Evolutionary conservation across 2,888 invertebrate species (phyloP).

Genomic region (Eupithecia centaureata): DNA sequence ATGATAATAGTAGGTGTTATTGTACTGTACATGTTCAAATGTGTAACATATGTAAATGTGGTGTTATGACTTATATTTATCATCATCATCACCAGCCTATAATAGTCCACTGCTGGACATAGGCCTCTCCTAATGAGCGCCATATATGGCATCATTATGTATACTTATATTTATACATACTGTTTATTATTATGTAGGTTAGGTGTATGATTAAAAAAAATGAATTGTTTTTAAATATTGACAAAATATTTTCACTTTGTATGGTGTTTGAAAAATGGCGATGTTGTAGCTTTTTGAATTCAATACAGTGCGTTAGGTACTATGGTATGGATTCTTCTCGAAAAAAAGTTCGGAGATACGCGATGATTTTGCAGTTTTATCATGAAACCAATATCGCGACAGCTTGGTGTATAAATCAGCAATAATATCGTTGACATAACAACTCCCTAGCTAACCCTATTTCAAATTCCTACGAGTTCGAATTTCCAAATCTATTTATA

Average conservation of each 20-base stretch:
- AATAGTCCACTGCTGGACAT: too few relatives aligned
- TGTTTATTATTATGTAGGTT: too few relatives aligned
- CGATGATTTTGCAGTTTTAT: background rate
- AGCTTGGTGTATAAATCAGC: background rate
- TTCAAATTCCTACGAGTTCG: slow-evolving; percentile 7
- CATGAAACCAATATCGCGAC: background rate
- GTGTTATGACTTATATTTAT: background rate
- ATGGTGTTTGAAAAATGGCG: background rate
- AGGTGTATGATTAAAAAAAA: background rate
- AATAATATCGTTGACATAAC: slow-evolving; percentile 5
- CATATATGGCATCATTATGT: too few relatives aligned
- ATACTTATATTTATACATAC: too few relatives aligned
- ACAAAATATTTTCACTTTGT: background rate
- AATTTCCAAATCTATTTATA: slow-evolving; percentile 14
- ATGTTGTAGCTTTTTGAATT: background rate
- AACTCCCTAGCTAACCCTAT: slow-evolving; percentile 10
- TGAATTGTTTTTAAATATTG: background rate
- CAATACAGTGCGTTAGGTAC: background rate
- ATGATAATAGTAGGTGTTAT: background rate
- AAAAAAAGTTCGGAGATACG: background rate
- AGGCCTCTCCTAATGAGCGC: too few relatives aligned
- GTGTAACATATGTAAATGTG: too few relatives aligned
- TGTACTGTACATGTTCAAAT: too few relatives aligned
- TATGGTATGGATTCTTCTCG: background rate
- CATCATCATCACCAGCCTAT: too few relatives aligned